A percentile compares a stretch with the other conserved stretches of the same genome.
These are phyloP conservation scores for Trematocara zebra DNA, from an alignment of 2,113 vertebrate species.

Conservation along the genomic window DNA sequence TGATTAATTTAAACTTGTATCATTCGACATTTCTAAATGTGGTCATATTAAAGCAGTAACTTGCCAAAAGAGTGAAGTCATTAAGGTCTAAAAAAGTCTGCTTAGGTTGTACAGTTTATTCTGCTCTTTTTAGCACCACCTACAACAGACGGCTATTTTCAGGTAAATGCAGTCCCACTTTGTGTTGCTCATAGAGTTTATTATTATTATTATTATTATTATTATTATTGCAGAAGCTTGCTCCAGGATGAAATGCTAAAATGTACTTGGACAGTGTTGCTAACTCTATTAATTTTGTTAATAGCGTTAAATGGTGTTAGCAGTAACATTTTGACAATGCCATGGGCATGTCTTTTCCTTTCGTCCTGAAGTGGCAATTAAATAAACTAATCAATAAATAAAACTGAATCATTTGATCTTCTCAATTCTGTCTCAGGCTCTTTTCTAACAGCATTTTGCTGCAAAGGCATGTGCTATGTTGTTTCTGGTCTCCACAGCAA, in stretches of 20 bases:
- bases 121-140: neutral
- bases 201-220: neutral
- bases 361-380: neutral
- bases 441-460: neutral
- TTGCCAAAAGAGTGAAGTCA: neutral
- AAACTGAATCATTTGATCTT: neutral
- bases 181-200: neutral
- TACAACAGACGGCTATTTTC: neutral
- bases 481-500: neutral
- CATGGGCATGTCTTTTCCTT: neutral
- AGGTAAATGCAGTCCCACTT: neutral
- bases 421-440: neutral
- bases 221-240: neutral
- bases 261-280: neutral
- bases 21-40: neutral
- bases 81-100: neutral
- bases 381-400: neutral
- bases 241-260: neutral
- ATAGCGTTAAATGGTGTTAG: neutral
- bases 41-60: neutral
- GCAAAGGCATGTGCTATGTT: neutral
- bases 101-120: neutral
- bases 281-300: neutral
- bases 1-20: neutral
- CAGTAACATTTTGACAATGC: neutral